Percentiles rank a stretch among this genome's conserved stretches.
Conservation (phyloP, 2,113 vertebrate species). For the Anguilla japonica region DNA sequence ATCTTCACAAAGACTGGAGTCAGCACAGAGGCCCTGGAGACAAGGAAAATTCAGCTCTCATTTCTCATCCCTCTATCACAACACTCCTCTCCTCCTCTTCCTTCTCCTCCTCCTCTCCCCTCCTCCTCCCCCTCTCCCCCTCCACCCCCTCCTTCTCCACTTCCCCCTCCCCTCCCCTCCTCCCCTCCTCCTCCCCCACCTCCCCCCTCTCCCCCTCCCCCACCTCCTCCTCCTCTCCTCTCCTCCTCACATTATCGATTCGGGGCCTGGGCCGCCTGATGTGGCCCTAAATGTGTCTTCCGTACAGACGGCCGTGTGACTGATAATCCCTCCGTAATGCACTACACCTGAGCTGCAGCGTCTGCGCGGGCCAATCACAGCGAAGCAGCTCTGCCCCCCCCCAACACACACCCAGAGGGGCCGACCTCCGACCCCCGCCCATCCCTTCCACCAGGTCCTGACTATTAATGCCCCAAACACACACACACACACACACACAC, state of each 20-base stretch:
- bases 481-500: too few relatives aligned
- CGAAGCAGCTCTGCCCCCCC: neutral
- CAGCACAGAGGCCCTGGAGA: constrained; percentile 65
- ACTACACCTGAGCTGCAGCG: neutral
- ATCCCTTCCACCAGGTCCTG: too few relatives aligned
- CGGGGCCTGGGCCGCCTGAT: constrained; percentile 67
- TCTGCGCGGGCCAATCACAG: neutral
- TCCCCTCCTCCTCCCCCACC: constrained; percentile 7
- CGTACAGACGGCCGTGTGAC: constrained; percentile 72
- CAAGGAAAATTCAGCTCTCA: constrained; percentile 62
- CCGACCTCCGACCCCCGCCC: too few relatives aligned
- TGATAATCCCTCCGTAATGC: constrained; percentile 50
- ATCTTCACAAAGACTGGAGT: constrained; percentile 53
- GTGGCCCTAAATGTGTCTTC: constrained; percentile 69
- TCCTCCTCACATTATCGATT: constrained; percentile 63
- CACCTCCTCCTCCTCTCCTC: constrained; percentile 39
- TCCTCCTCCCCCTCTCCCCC: constrained; percentile 43
- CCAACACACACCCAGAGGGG: neutral
- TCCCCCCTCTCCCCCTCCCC: constrained; percentile 37
- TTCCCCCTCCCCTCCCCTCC: constrained; percentile 46
- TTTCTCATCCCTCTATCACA: constrained; percentile 64
- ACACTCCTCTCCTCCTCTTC: neutral
- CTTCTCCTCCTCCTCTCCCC: neutral
- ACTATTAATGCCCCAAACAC: too few relatives aligned
- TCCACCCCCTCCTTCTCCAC: constrained; percentile 30